Conservation (phyloP, 2,797 vertebrate species). For the Gobionotothen gibberifrons region DNA sequence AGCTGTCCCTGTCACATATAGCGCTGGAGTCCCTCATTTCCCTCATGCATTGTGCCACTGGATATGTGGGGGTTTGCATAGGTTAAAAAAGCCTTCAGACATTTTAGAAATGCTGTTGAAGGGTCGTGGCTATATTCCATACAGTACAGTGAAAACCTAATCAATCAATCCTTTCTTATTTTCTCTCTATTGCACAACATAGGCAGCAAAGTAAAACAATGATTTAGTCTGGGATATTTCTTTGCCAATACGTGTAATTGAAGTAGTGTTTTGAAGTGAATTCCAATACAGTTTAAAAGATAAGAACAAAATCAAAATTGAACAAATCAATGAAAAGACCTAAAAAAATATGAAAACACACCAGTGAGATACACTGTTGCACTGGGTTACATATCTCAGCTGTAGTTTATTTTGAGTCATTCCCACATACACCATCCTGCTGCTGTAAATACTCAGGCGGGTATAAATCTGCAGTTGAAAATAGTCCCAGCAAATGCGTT, state of each 20-base stretch:
- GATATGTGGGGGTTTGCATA: slow-evolving; percentile 58
- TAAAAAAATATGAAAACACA: background rate
- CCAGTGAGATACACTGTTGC: background rate
- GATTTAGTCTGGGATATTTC: background rate
- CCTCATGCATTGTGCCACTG: slow-evolving; percentile 68
- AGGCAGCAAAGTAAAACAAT: slow-evolving; percentile 14
- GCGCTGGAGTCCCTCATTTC: slow-evolving; percentile 70
- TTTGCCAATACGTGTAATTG: background rate
- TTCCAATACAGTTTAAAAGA: background rate
- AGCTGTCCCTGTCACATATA: slow-evolving; percentile 81
- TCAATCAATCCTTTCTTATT: background rate
- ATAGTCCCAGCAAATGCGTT: background rate
- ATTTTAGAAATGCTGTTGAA: slow-evolving; percentile 65
- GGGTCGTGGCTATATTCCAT: slow-evolving; percentile 39
- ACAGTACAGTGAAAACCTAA: slow-evolving; percentile 31
- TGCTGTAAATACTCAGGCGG: slow-evolving; percentile 19
- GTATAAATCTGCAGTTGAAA: slow-evolving; percentile 10
- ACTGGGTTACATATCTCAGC: slow-evolving; percentile 4
- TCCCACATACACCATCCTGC: background rate
- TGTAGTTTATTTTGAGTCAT: slow-evolving; percentile 23
- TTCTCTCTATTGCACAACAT: slow-evolving; percentile 1
- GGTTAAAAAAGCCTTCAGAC: slow-evolving; percentile 50
- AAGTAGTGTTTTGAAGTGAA: background rate
- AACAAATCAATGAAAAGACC: background rate
- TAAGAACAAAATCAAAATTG: no score